Evolutionary conservation across 2,113 vertebrate genomes (phyloP).

Genomic region (Echinops telfairi): DNA sequence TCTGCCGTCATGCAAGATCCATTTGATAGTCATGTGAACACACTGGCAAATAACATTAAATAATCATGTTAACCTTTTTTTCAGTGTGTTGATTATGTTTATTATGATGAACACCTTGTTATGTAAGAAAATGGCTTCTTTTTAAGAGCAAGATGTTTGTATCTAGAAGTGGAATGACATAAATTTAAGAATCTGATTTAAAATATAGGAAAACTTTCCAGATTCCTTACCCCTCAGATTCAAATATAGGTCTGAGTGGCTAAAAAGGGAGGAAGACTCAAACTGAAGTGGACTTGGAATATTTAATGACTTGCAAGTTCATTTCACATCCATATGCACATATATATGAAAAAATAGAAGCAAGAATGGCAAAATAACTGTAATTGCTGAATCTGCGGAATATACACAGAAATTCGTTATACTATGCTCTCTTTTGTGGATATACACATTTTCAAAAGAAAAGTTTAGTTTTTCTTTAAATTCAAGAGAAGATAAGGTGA

Average conservation of each 20-base stretch:
- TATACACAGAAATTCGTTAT: no score
- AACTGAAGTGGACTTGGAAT: no score
- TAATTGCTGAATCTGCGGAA: background rate
- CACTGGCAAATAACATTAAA: background rate
- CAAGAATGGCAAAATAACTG: background rate
- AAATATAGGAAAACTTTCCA: background rate
- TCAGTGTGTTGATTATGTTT: no score
- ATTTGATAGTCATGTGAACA: background rate
- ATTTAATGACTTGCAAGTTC: no score
- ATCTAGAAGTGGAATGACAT: conserved; percentile 28
- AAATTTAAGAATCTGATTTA: conserved; percentile 32
- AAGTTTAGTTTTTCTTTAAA: background rate
- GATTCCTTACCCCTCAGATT: no score
- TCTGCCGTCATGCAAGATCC: background rate
- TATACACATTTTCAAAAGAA: background rate
- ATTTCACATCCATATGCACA: no score
- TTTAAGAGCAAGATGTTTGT: background rate
- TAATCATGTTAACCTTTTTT: background rate
- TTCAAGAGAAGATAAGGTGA: background rate
- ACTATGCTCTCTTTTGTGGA: background rate
- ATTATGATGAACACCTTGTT: background rate
- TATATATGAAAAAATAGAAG: background rate
- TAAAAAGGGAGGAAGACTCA: no score
- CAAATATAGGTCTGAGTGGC: no score
- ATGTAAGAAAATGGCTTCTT: conserved; percentile 5